Conservation (phyloP, 2,797 vertebrate species). For the Alcedo quadribrachys region DNA sequence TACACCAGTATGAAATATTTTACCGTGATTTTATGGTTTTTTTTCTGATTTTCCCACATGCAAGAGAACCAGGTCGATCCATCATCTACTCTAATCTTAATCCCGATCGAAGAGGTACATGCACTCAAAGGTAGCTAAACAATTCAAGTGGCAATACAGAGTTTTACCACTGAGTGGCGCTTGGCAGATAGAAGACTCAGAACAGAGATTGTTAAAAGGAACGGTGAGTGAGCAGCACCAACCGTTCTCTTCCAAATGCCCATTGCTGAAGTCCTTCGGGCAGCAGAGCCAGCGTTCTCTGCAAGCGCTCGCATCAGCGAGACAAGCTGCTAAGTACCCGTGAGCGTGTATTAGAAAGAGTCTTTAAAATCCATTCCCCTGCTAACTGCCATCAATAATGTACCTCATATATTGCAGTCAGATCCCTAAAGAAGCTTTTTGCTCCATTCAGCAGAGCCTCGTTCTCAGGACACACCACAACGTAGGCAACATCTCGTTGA, state of each 20-base stretch:
- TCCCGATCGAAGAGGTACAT: background rate
- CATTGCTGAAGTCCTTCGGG: constrained; percentile 41
- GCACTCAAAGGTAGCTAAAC: background rate
- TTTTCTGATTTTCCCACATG: background rate
- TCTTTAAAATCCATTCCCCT: background rate
- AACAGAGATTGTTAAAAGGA: background rate
- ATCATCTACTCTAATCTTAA: background rate
- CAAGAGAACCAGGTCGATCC: background rate
- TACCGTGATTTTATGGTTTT: background rate
- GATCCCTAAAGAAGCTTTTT: constrained; percentile 96
- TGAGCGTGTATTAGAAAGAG: background rate
- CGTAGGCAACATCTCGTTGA: constrained; percentile 94
- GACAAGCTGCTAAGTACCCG: background rate
- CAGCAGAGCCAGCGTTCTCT: background rate
- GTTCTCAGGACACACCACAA: constrained; percentile 98
- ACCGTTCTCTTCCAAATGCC: constrained; percentile 19
- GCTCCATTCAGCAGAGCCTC: constrained; percentile 95
- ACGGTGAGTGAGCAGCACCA: background rate
- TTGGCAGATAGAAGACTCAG: background rate
- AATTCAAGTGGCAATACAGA: background rate
- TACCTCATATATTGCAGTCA: constrained; percentile 98
- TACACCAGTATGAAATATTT: background rate
- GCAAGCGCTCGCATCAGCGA: background rate
- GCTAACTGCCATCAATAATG: background rate
- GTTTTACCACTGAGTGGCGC: constrained; percentile 56